Percentiles rank a stretch among this genome's conserved stretches.
Evolutionary conservation across 2,888 invertebrate species (phyloP).

Genomic region (Bruchidius siliquastri): DNA sequence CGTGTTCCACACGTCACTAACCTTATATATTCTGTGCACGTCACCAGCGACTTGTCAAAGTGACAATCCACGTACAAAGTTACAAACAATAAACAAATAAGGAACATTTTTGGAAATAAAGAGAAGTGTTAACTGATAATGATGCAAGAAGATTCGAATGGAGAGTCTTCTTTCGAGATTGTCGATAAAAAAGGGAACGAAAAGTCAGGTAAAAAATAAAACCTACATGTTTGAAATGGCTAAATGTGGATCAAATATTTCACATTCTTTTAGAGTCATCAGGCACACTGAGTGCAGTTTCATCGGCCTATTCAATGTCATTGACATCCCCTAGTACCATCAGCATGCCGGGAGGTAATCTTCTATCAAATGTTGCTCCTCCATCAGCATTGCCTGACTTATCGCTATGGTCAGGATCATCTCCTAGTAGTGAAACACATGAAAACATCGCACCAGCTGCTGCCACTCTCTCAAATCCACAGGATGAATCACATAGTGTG

Average conservation of each 20-base stretch:
- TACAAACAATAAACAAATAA: background rate
- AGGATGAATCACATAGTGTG: conserved; percentile 9
- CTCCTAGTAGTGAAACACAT: conserved; percentile 18
- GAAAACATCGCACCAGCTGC: conserved; percentile 5
- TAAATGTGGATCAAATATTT: background rate
- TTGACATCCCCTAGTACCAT: conserved; percentile 38
- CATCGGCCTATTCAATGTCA: conserved; percentile 46
- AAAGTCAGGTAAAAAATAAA: background rate
- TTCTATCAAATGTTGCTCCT: conserved; percentile 65
- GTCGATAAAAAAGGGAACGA: conserved; percentile 40
- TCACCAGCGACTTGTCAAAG: too few relatives aligned
- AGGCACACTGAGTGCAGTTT: conserved; percentile 45
- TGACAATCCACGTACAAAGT: background rate
- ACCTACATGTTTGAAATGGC: background rate
- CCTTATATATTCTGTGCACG: too few relatives aligned
- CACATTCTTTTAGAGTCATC: conserved; percentile 37
- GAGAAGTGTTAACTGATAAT: conserved; percentile 12
- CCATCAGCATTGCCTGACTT: conserved; percentile 66
- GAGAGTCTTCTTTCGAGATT: conserved; percentile 47
- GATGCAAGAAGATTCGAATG: conserved; percentile 46
- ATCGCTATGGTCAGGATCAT: conserved; percentile 45
- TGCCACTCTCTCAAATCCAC: conserved; percentile 7
- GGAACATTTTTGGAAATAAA: background rate
- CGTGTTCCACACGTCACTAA: too few relatives aligned
- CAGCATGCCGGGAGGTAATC: conserved; percentile 47